Evolutionary conservation across 1,140 invertebrate genomes (phyloP), one percentile per base, ranked within the genome.

Genomic region (Drosophila truncata): DNA sequence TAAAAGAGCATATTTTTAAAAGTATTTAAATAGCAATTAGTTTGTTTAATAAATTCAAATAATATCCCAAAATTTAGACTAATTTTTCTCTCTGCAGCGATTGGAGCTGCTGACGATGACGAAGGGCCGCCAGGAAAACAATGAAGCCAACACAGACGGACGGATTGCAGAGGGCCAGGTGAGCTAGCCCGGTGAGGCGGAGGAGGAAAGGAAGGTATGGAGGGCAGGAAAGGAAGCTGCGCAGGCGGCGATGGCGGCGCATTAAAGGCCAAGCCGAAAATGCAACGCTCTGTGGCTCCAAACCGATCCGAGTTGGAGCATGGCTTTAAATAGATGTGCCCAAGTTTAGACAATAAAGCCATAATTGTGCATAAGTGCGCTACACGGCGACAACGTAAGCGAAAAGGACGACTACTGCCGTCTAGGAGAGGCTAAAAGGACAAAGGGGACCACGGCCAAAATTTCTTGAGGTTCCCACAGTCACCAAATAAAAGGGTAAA

Each of bases 331-430:
- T 88, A 88, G 84, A 88, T 90, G 85, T 88, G 85, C 78, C 85
- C 85, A 88, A 88, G 85, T 88, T 88, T 85, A 88, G 85, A 90
- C 85, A 88, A 88, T 88, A 85, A 90, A 90, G 85, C 85, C 85
- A 90, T 90, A 90, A 90, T 90, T 90, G 85, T 90, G 78, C 85
- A 90, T 90, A 87, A 87, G 84, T 87, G 73, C 82, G 82, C 81
- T 80, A 57, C 55, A 72, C 62, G 58, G 39, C 60, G 64, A 77
- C 62, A 7, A 13, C 25, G 54, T 65, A 60, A 66, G 52, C 18
- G 23, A 58, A 50, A 29, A 61, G 73, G 63, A 77, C 47, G 57
- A 57, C 54, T 37, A 67, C 62, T 18, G 47, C 13, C 44, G 11
- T 18, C 18, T 16, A 62, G 58, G 41, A 27, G 41, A 58, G 52